Evolutionary conservation across 2,888 invertebrate species (phyloP).

Genomic region (Zaprionus obscuricornis): DNA sequence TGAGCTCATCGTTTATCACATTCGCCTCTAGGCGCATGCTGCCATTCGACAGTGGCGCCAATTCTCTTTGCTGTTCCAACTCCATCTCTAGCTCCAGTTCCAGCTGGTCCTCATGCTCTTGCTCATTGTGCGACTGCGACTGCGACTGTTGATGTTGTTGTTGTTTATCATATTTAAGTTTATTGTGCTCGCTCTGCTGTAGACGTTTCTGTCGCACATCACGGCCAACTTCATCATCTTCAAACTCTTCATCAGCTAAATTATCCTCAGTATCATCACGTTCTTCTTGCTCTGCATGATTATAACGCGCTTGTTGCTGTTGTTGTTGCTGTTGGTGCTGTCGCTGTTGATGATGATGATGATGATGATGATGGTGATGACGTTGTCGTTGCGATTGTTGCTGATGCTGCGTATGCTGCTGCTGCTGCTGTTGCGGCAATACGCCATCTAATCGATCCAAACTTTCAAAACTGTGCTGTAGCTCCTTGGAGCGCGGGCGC

Average conservation of each 20-base stretch:
- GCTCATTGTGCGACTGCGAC: constrained; percentile 32
- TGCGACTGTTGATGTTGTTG: too few species aligned
- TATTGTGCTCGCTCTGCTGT: constrained; percentile 31
- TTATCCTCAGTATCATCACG: constrained; percentile 83
- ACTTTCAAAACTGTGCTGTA: constrained; percentile 82
- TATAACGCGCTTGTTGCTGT: constrained; percentile 64
- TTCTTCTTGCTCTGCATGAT: constrained; percentile 76
- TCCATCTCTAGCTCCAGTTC: constrained; percentile 57
- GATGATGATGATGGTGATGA: constrained; percentile 66
- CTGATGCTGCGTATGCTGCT: constrained; percentile 39
- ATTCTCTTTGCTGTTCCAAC: constrained; percentile 51
- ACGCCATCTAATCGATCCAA: constrained; percentile 77
- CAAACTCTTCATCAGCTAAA: constrained; percentile 82
- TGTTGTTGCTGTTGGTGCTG: constrained; percentile 67
- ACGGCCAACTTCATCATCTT: constrained; percentile 82
- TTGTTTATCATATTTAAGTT: constrained; percentile 36
- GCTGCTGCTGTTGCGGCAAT: constrained; percentile 34
- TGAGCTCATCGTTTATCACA: constrained; percentile 84
- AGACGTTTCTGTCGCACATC: constrained; percentile 80
- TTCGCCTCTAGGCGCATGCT: constrained; percentile 76
- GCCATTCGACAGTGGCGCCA: constrained; percentile 44
- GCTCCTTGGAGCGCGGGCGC: constrained; percentile 82
- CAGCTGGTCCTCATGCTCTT: constrained; percentile 44
- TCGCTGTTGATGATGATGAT: constrained; percentile 52
- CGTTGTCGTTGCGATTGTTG: constrained; percentile 54